Conservation (phyloP, 2,113 vertebrate species). For the Herpetotheres cachinnans region DNA sequence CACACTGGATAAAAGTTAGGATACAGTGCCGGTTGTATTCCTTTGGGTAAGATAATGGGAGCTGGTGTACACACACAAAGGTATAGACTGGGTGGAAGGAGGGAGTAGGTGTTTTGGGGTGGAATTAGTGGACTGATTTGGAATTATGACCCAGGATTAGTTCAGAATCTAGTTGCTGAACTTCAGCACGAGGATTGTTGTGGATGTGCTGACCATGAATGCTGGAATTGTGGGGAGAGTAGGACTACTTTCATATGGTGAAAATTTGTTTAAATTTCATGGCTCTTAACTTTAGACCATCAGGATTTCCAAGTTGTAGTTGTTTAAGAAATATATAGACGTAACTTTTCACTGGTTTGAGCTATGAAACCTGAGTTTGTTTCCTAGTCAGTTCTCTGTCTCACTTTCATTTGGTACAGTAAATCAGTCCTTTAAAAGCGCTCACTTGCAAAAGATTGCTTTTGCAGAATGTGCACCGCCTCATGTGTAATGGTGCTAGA, state of each 20-base stretch:
- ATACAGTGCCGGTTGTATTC: background rate
- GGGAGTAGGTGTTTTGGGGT: background rate
- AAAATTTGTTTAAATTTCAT: background rate
- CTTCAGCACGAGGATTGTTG: background rate
- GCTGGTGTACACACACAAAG: rapidly evolving
- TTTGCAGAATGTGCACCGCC: background rate
- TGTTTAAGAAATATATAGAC: background rate
- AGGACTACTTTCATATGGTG: background rate
- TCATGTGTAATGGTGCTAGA: background rate
- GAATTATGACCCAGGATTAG: background rate
- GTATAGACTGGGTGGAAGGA: background rate
- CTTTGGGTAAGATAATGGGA: background rate
- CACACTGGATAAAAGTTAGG: background rate
- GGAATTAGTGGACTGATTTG: background rate
- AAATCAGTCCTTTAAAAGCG: background rate
- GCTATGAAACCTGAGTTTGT: background rate
- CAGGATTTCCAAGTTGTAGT: background rate
- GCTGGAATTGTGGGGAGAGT: background rate
- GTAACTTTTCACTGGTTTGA: background rate
- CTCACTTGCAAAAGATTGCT: background rate
- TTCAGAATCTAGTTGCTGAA: background rate
- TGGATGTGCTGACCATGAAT: background rate
- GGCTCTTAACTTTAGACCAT: background rate
- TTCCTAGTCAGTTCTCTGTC: background rate
- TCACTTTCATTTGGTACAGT: background rate